Conservation (phyloP, 2,797 vertebrate species). For the Champsocephalus esox region DNA sequence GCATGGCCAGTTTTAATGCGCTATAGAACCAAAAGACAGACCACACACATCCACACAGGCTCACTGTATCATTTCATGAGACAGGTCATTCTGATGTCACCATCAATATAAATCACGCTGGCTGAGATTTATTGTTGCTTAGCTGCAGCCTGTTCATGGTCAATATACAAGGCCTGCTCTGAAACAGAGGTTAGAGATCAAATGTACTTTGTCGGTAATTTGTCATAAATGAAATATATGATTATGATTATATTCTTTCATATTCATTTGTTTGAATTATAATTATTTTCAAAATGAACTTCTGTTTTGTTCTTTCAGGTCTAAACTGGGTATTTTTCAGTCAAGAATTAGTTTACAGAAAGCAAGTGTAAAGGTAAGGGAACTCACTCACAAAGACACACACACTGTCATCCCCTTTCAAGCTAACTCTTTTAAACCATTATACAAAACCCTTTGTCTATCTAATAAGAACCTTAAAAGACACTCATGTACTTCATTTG, state of each 20-base stretch:
- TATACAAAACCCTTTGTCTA: neutral
- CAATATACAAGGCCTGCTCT: conserved; percentile 46
- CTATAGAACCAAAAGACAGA: neutral
- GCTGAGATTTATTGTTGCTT: conserved; percentile 55
- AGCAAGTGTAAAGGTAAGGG: conserved; percentile 96
- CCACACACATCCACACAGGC: neutral
- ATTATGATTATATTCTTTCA: neutral
- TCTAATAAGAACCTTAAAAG: conserved; percentile 4
- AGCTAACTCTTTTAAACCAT: neutral
- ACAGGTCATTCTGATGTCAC: conserved; percentile 32
- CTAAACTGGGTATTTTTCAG: conserved; percentile 98
- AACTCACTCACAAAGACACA: neutral
- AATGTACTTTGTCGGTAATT: neutral
- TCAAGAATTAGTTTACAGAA: conserved; percentile 99
- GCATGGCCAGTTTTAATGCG: neutral
- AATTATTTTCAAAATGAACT: conserved; percentile 4
- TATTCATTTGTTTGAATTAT: neutral
- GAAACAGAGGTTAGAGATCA: conserved; percentile 32
- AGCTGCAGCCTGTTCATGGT: conserved; percentile 14
- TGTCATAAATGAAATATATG: conserved; percentile 1
- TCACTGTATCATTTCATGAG: conserved; percentile 31
- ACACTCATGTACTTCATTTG: neutral
- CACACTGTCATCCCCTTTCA: neutral
- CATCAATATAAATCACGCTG: conserved; percentile 36
- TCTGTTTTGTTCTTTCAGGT: conserved; percentile 82